phyloP scores from a whole-genome alignment of 2,888 invertebrate genomes.

The Lasioglossum villosulum region DNA sequence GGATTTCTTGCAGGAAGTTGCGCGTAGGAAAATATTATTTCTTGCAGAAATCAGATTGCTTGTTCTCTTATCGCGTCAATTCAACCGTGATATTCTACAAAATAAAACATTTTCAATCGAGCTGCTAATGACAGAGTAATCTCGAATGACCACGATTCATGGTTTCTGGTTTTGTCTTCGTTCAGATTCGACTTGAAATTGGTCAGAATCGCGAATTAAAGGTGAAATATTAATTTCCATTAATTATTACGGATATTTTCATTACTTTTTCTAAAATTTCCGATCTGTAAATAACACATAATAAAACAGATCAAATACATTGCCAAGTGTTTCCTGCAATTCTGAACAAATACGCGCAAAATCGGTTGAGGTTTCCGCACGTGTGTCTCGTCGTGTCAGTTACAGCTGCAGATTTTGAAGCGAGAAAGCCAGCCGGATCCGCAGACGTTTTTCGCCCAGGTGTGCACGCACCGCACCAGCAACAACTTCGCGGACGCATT shows the following conservation, averaged over 20 bases:
- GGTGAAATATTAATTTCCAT: too few species aligned
- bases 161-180: too few species aligned
- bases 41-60: background rate
- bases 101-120: too few species aligned
- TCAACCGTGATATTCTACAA: background rate
- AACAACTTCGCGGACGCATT: conserved; percentile 45
- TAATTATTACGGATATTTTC: too few species aligned
- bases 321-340: background rate
- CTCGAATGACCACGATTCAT: too few species aligned
- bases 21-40: too few species aligned
- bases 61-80: background rate
- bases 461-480: background rate
- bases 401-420: conserved; percentile 11
- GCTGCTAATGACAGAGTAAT: too few species aligned
- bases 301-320: background rate
- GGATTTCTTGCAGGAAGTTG: background rate
- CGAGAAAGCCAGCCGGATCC: conserved; percentile 21
- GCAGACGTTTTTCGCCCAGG: conserved; percentile 24
- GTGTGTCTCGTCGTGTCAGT: conserved; percentile 24
- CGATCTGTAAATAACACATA: too few species aligned
- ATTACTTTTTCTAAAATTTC: too few species aligned
- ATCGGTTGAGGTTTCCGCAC: background rate
- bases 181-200: too few species aligned
- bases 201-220: too few species aligned
- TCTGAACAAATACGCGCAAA: background rate